phyloP scores from a whole-genome alignment of 2,888 invertebrate species.

The Herminia tarsipennalis region DNA sequence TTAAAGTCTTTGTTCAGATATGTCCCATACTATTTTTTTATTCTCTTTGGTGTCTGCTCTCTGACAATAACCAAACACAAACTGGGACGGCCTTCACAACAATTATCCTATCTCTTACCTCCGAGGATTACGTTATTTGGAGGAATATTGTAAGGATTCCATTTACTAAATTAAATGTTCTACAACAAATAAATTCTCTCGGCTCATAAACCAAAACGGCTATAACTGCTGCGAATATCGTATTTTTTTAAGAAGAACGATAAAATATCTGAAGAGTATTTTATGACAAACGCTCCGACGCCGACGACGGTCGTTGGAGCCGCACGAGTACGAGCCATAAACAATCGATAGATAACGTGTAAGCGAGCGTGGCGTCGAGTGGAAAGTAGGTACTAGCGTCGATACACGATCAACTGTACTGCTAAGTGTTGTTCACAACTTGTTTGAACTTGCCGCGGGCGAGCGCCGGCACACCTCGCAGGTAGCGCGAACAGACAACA shows the following conservation, averaged over 20 bases:
- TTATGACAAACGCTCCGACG: not conserved
- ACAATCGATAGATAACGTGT: constrained; percentile 1
- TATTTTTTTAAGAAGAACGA: constrained; percentile 6
- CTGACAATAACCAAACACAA: too few species aligned
- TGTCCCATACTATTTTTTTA: too few species aligned
- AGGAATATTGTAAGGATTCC: not conserved
- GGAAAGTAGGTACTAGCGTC: not conserved
- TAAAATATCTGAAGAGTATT: constrained; percentile 7
- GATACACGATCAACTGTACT: not conserved
- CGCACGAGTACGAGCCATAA: not conserved
- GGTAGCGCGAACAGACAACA: not conserved
- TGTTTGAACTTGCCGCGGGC: not conserved
- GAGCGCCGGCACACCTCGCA: not conserved
- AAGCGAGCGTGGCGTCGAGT: not conserved
- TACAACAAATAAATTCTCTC: constrained; percentile 10
- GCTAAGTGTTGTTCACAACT: not conserved
- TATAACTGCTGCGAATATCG: constrained; percentile 10
- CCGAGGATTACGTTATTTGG: not conserved
- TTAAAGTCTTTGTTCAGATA: too few species aligned
- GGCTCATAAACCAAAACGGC: constrained; percentile 12
- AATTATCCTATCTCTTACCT: not conserved
- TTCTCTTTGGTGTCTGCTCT: too few species aligned
- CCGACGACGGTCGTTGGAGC: too few species aligned
- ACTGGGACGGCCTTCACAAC: too few species aligned
- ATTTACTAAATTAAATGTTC: constrained; percentile 7